These are phyloP conservation scores for Cinclus mexicanus DNA, from an alignment of 2,113 vertebrate genomes.

Conservation along the genomic window DNA sequence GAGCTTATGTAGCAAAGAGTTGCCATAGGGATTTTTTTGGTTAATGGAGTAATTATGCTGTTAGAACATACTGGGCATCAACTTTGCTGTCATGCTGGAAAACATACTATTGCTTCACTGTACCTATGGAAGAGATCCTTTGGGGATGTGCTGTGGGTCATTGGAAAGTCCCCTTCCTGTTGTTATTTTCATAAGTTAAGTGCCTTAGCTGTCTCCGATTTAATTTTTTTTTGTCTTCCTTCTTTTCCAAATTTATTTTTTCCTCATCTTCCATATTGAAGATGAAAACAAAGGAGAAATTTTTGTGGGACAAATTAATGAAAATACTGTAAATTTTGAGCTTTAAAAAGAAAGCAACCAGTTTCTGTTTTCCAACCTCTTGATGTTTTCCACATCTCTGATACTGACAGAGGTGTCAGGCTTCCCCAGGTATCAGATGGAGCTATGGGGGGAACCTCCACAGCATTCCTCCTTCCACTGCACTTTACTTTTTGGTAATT, in stretches of 20 bases:
- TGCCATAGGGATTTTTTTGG: not conserved
- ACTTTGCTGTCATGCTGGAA: not conserved
- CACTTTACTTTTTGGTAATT: not conserved
- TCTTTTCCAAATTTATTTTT: not conserved
- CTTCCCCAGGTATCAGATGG: not conserved
- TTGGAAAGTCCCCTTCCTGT: not conserved
- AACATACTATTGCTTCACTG: not conserved
- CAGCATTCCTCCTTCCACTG: not conserved
- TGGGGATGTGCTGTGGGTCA: not conserved
- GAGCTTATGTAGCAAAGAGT: not conserved
- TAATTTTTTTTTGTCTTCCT: not conserved
- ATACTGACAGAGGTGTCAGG: not conserved
- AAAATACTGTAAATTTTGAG: not conserved
- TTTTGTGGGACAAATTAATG: not conserved
- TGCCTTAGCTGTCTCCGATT: not conserved
- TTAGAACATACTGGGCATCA: not conserved
- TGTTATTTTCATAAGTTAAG: not conserved
- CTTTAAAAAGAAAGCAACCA: not conserved
- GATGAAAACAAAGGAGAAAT: not conserved
- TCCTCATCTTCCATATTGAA: not conserved
- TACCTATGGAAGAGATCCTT: not conserved
- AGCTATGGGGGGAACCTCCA: not conserved
- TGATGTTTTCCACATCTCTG: not conserved
- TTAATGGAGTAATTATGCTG: not conserved
- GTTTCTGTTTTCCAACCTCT: not conserved